These are phyloP conservation scores for Drosophila neoperkinsi DNA, from an alignment of 2,888 invertebrate species.

Conservation along the genomic window DNA sequence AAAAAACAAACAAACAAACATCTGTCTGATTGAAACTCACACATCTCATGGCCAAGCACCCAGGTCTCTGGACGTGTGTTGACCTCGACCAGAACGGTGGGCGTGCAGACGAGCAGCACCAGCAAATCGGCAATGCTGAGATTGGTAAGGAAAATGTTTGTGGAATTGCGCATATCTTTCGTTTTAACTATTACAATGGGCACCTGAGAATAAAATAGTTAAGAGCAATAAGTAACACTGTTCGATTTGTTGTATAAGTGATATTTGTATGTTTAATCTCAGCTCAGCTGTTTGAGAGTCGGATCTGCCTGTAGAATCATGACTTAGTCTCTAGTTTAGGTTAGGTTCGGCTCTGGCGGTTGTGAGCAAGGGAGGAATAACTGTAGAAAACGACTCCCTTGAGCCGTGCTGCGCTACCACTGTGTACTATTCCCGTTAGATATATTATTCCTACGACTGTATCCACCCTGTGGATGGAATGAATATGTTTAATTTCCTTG, in stretches of 20 bases:
- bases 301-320: not conserved
- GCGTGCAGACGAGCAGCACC: conserved; percentile 96
- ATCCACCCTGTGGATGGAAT: not conserved
- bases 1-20: conserved; percentile 21
- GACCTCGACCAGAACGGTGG: conserved; percentile 96
- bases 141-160: conserved; percentile 97
- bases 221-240: not conserved
- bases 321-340: not conserved
- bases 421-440: not conserved
- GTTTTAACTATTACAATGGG: conserved; percentile 96
- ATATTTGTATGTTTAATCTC: not conserved
- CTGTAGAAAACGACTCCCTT: not conserved
- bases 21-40: conserved; percentile 88
- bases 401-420: not conserved
- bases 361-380: not conserved
- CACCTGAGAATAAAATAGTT: conserved; percentile 84
- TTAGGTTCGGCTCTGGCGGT: not conserved
- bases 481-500: not conserved
- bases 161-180: conserved; percentile 97
- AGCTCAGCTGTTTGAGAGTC: not conserved
- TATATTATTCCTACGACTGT: not conserved
- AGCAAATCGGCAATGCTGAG: conserved; percentile 96
- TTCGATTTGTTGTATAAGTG: not conserved
- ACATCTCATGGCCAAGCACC: conserved; percentile 96
- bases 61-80: conserved; percentile 96